Percentiles rank a stretch among this genome's conserved stretches.
Evolutionary conservation across 2,797 vertebrate genomes (phyloP).

Genomic region (Protonibea diacanthus): DNA sequence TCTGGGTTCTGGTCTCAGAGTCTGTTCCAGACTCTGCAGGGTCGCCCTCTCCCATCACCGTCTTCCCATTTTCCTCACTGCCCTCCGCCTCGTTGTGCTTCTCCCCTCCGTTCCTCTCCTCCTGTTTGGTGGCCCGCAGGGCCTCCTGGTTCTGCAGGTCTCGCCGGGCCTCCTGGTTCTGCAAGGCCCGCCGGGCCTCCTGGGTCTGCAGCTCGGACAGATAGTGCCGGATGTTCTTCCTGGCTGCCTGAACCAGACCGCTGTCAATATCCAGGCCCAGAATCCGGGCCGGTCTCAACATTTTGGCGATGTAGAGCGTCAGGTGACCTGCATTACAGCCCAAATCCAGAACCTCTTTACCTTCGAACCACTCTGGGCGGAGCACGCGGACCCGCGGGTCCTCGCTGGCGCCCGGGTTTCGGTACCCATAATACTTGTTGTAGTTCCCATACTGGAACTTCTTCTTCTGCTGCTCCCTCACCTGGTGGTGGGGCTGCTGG

Average conservation of each 20-base stretch:
- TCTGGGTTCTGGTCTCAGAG: constrained; percentile 42
- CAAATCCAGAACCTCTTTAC: constrained; percentile 91
- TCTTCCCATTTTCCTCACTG: constrained; percentile 64
- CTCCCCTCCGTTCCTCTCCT: constrained; percentile 52
- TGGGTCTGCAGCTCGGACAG: constrained; percentile 88
- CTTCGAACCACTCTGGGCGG: constrained; percentile 91
- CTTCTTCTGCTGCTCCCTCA: constrained; percentile 71
- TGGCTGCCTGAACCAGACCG: constrained; percentile 88
- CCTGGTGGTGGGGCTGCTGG: constrained; percentile 63
- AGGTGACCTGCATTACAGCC: constrained; percentile 95
- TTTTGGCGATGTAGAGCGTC: constrained; percentile 92
- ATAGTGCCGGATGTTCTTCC: constrained; percentile 95
- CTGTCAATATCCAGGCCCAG: constrained; percentile 93
- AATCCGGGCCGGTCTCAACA: constrained; percentile 87
- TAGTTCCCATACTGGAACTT: constrained; percentile 97
- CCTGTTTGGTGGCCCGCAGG: constrained; percentile 62
- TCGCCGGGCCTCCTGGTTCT: constrained; percentile 88
- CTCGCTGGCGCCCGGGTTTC: constrained; percentile 90
- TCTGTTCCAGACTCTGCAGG: constrained; percentile 40
- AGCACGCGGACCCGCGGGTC: constrained; percentile 88
- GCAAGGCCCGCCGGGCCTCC: constrained; percentile 72
- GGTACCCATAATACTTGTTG: constrained; percentile 95
- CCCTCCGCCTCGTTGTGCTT: constrained; percentile 60
- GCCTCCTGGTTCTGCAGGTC: constrained; percentile 86
- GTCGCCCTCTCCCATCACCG: constrained; percentile 50